phyloP scores from a whole-genome alignment of 2,113 vertebrate species.

The Embiotoca jacksoni region DNA sequence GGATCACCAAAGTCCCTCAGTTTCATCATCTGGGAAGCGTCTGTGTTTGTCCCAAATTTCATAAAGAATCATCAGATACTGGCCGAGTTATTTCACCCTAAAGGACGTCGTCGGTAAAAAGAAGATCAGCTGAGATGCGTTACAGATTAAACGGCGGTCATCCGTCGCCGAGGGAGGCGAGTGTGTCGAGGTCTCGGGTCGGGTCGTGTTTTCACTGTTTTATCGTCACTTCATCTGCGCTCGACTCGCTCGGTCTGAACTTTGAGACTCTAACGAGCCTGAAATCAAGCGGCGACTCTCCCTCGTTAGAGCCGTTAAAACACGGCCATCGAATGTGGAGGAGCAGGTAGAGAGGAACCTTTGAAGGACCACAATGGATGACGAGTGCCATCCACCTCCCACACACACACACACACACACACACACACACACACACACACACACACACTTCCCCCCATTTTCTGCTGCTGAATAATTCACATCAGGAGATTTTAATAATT shows the following conservation, averaged over 20 bases:
- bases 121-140: too few species aligned
- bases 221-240: slow-evolving; percentile 14
- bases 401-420: slow-evolving; percentile 8
- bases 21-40: too few species aligned
- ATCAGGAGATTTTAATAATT: slow-evolving; percentile 80
- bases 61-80: too few species aligned
- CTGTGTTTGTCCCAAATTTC: too few species aligned
- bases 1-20: too few species aligned
- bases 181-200: neutral
- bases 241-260: slow-evolving; percentile 1
- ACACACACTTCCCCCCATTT: slow-evolving; percentile 38
- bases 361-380: slow-evolving; percentile 34
- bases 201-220: slow-evolving; percentile 25
- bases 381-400: slow-evolving; percentile 15
- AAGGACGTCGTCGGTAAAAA: too few species aligned
- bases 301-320: slow-evolving; percentile 40
- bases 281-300: slow-evolving; percentile 16
- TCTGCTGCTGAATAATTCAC: slow-evolving; percentile 78
- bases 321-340: slow-evolving; percentile 58
- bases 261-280: slow-evolving; percentile 37
- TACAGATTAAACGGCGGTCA: too few species aligned
- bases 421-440: neutral
- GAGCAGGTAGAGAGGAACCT: slow-evolving; percentile 39
- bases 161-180: neutral
- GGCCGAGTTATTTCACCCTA: too few species aligned